Evolutionary conservation across 2,888 invertebrate species (phyloP).

Genomic region (Tetanocera ferruginea): DNA sequence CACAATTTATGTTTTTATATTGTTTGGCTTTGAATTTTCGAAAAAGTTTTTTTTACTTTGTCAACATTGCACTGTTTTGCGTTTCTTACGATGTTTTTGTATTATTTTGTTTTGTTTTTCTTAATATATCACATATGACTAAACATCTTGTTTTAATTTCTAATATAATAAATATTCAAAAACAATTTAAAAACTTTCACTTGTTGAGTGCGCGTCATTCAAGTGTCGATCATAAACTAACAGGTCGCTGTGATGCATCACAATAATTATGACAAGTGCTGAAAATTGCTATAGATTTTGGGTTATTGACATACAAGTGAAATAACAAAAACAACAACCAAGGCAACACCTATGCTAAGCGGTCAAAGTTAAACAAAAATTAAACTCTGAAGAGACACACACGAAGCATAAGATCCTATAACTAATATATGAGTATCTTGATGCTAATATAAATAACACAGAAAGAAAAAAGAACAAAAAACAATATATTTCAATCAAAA

Average conservation of each 20-base stretch:
- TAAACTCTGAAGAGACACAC: constrained; percentile 36
- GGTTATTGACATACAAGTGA: neutral
- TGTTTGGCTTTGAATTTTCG: neutral
- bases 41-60: neutral
- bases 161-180: neutral
- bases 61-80: neutral
- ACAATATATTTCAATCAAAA: neutral
- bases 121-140: neutral
- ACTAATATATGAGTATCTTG: neutral
- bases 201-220: constrained; percentile 46
- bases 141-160: no score
- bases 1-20: neutral
- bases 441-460: neutral
- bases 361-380: neutral
- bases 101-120: no score
- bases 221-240: constrained; percentile 57
- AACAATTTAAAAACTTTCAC: neutral
- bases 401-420: neutral
- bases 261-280: constrained; percentile 30
- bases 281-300: neutral
- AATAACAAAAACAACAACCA: neutral
- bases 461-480: neutral
- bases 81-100: no score
- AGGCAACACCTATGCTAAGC: constrained; percentile 14
- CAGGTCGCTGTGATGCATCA: constrained; percentile 39